Conservation (phyloP, 2,113 vertebrate genomes). For the Tyrannus savana region DNA sequence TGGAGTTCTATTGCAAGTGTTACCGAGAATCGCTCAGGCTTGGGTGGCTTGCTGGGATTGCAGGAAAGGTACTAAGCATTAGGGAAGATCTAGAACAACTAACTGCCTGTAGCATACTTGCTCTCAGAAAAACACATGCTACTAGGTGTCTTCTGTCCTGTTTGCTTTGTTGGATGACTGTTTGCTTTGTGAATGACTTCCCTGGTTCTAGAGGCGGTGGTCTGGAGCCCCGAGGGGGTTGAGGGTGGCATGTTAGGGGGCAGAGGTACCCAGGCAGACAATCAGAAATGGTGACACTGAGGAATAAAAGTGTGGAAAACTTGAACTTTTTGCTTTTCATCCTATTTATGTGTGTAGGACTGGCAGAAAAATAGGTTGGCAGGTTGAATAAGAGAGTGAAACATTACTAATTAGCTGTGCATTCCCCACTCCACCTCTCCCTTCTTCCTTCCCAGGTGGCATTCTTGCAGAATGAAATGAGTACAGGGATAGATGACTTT, state of each 20-base stretch:
- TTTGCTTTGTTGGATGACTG: neutral
- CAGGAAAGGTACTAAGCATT: neutral
- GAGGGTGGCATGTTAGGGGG: rapidly evolving
- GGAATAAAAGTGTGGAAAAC: neutral
- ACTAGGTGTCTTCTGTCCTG: neutral
- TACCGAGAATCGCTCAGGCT: neutral
- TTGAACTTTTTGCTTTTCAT: neutral
- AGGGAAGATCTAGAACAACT: neutral
- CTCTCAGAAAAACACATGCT: neutral
- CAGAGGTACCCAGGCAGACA: neutral
- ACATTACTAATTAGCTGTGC: neutral
- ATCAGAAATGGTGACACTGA: neutral
- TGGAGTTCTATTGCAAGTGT: neutral
- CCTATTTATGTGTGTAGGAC: neutral
- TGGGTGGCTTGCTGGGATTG: neutral
- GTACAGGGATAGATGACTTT: neutral
- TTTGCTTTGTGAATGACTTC: neutral
- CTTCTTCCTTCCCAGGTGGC: neutral
- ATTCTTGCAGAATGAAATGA: neutral
- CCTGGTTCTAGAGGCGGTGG: neutral
- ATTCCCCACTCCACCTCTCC: neutral
- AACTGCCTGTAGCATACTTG: neutral
- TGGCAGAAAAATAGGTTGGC: neutral
- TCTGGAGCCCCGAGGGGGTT: neutral
- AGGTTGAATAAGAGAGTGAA: neutral